Evolutionary conservation across 1,140 invertebrate species (phyloP), one percentile per base, ranked within the genome.

Genomic region (Pachypeltis micranthus): DNA sequence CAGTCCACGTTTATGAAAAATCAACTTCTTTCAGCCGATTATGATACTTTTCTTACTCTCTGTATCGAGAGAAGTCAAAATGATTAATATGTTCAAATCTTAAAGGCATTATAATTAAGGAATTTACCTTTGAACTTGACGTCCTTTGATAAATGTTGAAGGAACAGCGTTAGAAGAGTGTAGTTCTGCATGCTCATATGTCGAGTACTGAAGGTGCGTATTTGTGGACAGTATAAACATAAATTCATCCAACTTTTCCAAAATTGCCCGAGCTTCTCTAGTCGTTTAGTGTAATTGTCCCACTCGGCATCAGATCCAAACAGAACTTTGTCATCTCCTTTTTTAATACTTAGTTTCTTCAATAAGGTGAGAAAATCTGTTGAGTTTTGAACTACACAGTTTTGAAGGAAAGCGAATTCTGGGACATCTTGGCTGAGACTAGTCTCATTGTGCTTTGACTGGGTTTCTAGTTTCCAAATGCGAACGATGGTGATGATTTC

Each of bases 401-500:
- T 72, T n/a, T 82, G 75, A 1, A 84, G 66, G 69, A 78, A 77
- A 57, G 72, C 74, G 0, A 81, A 70, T 0, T 80, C 80, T 1
- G 74, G 70, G 59, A 76, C 63, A 69, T 74, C 57, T 44, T 62
- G 39, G 28, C 55, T 24, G 27, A 58, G 16, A 29, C 44, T 16
- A 47, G 14, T 47, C 23, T 51, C 47, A 10, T 4, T 21, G 47
- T 16, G 24, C 59, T 64, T 16, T 25, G 26, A 39, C 2, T 44
- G 16, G 16, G 31, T 67, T 72, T 74, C 61, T 2, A 64, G 7
- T 61, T 62, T 67, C 64, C 65, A 66, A 14, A 83, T 80, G 67
- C 83, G 81, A 56, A 83, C 79, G 2, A 81, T 77, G 0, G 83
- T 81, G 0, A 78, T 74, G 47, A 83, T 78, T 70, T 85, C 83